Conservation (phyloP, 2,888 invertebrate species). For the Coenonympha arcania region DNA sequence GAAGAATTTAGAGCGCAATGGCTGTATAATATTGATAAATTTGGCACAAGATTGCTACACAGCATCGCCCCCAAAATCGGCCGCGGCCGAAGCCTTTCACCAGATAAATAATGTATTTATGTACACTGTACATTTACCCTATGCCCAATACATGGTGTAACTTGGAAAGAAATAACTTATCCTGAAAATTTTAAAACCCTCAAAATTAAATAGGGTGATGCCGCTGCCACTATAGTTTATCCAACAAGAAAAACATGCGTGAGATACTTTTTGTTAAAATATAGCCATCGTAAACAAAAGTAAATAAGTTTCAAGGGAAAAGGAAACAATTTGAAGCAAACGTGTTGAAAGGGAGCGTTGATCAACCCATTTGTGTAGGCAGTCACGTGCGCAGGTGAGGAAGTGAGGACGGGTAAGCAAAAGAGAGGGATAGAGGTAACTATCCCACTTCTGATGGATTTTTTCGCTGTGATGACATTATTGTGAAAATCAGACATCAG, state of each 20-base stretch:
- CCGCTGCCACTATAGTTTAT: too few relatives aligned
- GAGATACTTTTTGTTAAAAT: neutral
- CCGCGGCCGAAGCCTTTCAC: too few relatives aligned
- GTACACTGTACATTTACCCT: too few relatives aligned
- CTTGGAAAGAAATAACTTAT: too few relatives aligned
- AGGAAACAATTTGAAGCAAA: constrained; percentile 15
- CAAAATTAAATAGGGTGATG: neutral
- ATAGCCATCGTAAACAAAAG: constrained; percentile 1
- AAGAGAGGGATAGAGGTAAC: neutral
- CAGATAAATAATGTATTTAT: too few relatives aligned
- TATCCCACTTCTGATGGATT: neutral
- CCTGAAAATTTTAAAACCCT: too few relatives aligned
- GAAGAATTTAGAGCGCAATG: too few relatives aligned
- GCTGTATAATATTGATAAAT: too few relatives aligned
- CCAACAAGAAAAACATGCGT: neutral
- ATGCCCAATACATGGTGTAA: too few relatives aligned
- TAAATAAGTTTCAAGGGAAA: constrained; percentile 7
- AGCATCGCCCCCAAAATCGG: too few relatives aligned
- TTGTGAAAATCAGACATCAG: too few relatives aligned
- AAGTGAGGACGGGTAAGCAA: neutral
- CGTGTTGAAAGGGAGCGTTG: constrained; percentile 15
- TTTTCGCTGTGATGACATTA: neutral
- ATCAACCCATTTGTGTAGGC: constrained; percentile 14
- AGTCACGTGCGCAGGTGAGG: constrained; percentile 7
- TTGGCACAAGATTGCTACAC: too few relatives aligned